Evolutionary conservation across 2,113 vertebrate species (phyloP), one percentile per base, ranked within the genome.

Genomic region (Etheostoma cragini): DNA sequence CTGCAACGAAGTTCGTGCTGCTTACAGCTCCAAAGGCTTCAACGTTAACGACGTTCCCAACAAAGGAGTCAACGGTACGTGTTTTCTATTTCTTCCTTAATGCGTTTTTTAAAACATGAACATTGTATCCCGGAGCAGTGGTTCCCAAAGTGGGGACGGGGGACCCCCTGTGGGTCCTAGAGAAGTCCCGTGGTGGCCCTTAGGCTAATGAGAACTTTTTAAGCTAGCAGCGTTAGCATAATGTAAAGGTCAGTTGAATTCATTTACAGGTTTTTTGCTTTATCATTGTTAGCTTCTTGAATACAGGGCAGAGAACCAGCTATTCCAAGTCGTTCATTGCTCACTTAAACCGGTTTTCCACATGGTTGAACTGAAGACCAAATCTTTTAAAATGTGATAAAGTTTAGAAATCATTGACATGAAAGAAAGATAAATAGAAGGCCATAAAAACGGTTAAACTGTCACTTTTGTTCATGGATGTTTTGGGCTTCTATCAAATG

Each of bases 21-120:
- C 96, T 17, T 97, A 97, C 92, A 96, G 95, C 84, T 96, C 97
- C 87, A 96, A 97, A 78, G 97, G 96, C 83, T 97, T 97, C 95
- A 96, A 97, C 95, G 93, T 95, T 65, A 96, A 96, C 90, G 97
- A 98, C 62, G 97, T 96, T 17, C 97, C 97, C 77, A 94, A 95
- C 92, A 96, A 96, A 91, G 96, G 96, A 83, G 92, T 97, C 47
- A 95, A 94, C 70, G 97, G 97, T 98, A 93, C 95, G 96, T 66
- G 4, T 26, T 1, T 66, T 19, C 5, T 24, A 33, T 33, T 19
- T 19, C 16, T 4, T 58, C 17, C 26, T 42, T 14, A 1, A 17
- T 1, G 3, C 3, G 2, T n/a, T 5, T 62, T 80, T 69, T 46
- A 52, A 10, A 69, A 6, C 6, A 15, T 1, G 8, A 30, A n/a